These are phyloP conservation scores for Ciconia nigra DNA, from an alignment of 2,797 vertebrate genomes.

Conservation along the genomic window DNA sequence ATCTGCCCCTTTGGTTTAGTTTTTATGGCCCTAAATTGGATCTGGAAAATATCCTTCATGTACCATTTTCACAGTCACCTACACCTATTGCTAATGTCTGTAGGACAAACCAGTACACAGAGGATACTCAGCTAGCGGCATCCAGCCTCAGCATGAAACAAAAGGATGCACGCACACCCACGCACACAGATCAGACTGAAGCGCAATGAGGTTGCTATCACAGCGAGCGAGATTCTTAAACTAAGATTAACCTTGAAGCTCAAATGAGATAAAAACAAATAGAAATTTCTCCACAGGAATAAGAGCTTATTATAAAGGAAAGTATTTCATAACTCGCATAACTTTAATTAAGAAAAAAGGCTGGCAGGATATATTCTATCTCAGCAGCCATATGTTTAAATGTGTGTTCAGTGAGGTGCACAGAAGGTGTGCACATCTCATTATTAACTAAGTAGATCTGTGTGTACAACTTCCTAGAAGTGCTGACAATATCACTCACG, in stretches of 20 bases:
- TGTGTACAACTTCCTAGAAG: slow-evolving; percentile 29
- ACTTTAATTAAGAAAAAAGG: slow-evolving; percentile 82
- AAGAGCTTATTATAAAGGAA: slow-evolving; percentile 79
- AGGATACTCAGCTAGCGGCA: slow-evolving; percentile 48
- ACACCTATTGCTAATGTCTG: not conserved
- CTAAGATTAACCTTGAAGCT: slow-evolving; percentile 82
- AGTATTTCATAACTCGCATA: slow-evolving; percentile 76
- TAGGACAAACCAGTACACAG: slow-evolving; percentile 12
- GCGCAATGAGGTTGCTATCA: slow-evolving; percentile 63
- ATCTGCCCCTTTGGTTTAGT: not conserved
- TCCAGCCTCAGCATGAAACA: slow-evolving; percentile 50
- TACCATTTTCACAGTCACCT: slow-evolving; percentile 33
- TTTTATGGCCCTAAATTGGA: not conserved
- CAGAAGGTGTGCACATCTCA: slow-evolving; percentile 70
- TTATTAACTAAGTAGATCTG: slow-evolving; percentile 67
- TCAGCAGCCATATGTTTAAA: slow-evolving; percentile 74
- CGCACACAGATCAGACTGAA: slow-evolving; percentile 29
- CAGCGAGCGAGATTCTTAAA: slow-evolving; percentile 76
- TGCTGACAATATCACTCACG: slow-evolving; percentile 3
- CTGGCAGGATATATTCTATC: slow-evolving; percentile 74
- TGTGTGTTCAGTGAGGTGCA: slow-evolving; percentile 71
- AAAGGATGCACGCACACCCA: slow-evolving; percentile 11
- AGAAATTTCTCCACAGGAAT: slow-evolving; percentile 82
- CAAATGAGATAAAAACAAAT: slow-evolving; percentile 84
- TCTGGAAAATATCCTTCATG: slow-evolving; percentile 14